Base-by-base conservation (phyloP, 1,140 invertebrate species). In the Sycophaga agraensis region DNA sequence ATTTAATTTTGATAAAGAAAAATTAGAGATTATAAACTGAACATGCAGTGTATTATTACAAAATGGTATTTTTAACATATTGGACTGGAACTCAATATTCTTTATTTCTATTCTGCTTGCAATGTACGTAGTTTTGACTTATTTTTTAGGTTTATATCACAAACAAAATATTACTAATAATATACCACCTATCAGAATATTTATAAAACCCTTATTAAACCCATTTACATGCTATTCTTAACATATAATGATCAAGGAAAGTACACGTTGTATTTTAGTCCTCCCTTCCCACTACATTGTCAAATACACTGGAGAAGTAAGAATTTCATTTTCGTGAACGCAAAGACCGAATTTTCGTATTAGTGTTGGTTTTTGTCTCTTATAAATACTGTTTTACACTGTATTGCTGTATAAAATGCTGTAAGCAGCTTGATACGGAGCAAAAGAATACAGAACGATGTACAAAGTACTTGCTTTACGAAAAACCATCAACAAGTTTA, bases 371-470 rank as follows among this genome's bases (percentile, higher is more conserved):
- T 56, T 50, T 45, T 45, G 45, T 37, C 50, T 63, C 48, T 54
- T 58, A 49, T 55, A 55, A 68, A 64, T 63, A 61, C 37, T 66
- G 49, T 42, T 68, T 66, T 58, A 58, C 56, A 60, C 59, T 11
- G 40, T 58, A 50, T 63, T 66, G 24, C 46, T 50, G 24, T 40
- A 50, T 50, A 59, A 35, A 40, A 59, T 50, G 26, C 37, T n/a
- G 16, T 19, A 31, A 59, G 35, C 35, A 26, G 24, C 37, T 46
- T 57, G 50, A 60, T 48, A 50, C 34, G 48, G 60, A 51, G 17
- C 56, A 22, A 61, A 17, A 59, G 17, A 49, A 64, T 64, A 64
- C 26, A 59, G 50, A 64, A 46, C 37, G 60, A 59, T 50, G 34
- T 59, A 49, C 59, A 65, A 22, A 43, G 39, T 67, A 65, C 57